Conservation (phyloP, 2,888 invertebrate species). For the Apamea sordens region DNA sequence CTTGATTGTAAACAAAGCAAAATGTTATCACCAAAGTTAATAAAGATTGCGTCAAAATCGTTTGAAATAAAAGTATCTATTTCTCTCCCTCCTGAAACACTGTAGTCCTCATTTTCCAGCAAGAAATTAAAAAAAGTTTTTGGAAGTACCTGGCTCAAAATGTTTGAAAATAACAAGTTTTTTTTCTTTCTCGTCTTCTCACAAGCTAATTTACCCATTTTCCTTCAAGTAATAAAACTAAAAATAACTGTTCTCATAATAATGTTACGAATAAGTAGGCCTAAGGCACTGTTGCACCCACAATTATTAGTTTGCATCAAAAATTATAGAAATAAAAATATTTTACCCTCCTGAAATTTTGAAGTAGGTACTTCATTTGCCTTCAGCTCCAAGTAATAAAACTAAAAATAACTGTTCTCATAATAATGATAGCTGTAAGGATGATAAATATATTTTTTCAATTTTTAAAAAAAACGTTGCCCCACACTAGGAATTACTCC, state of each 20-base stretch:
- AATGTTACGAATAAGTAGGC: too few relatives aligned
- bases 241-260: too few relatives aligned
- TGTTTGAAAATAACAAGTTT: background rate
- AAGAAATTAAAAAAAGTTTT: background rate
- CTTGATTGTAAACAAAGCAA: background rate
- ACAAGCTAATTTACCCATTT: too few relatives aligned
- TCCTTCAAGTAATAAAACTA: too few relatives aligned
- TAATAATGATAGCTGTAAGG: background rate
- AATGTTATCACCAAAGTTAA: background rate
- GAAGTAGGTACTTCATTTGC: background rate
- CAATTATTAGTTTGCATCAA: too few relatives aligned
- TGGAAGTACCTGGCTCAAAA: background rate
- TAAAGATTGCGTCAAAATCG: background rate
- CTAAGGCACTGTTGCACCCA: too few relatives aligned
- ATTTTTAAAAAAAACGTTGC: too few relatives aligned
- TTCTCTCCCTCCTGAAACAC: background rate
- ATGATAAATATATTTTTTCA: too few relatives aligned
- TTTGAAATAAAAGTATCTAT: background rate
- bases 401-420: conserved; percentile 23
- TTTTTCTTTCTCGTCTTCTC: too few relatives aligned
- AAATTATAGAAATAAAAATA: too few relatives aligned
- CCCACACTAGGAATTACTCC: too few relatives aligned
- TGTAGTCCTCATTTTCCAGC: background rate
- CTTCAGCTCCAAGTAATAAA: background rate
- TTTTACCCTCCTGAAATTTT: background rate